A percentile compares a stretch with the other conserved stretches of the same genome.
These are phyloP conservation scores for Entelurus aequoreus DNA, from an alignment of 2,113 vertebrate genomes.

Conservation along the genomic window DNA sequence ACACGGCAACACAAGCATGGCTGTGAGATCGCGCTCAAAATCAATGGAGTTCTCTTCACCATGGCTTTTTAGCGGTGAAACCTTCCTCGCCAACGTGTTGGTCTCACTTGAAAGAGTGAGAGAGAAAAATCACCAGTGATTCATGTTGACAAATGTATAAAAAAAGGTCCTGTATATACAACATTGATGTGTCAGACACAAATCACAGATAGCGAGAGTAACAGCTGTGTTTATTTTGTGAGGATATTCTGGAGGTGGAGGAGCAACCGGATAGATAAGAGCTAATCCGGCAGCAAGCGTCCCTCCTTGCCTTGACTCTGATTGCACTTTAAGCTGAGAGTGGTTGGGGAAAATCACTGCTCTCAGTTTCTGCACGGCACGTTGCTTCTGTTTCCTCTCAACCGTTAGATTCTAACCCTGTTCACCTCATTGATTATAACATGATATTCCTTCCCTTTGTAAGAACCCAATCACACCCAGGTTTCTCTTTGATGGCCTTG, in stretches of 20 bases:
- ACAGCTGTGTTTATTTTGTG: constrained; percentile 67
- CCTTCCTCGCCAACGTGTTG: constrained; percentile 31
- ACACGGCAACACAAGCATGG: constrained; percentile 43
- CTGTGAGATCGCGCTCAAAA: constrained; percentile 44
- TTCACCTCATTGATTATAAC: constrained; percentile 33
- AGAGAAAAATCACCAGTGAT: constrained; percentile 25
- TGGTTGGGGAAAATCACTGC: constrained; percentile 7
- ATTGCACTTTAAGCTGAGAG: constrained; percentile 18
- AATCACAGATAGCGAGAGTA: constrained; percentile 47
- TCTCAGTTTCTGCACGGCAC: constrained; percentile 17
- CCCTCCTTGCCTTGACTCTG: constrained; percentile 12
- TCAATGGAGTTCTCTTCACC: constrained; percentile 40
- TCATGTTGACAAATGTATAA: constrained; percentile 38
- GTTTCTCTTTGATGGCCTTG: constrained; percentile 13
- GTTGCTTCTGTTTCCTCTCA: constrained; percentile 17
- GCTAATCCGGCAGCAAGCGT: constrained; percentile 21
- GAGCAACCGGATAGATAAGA: constrained; percentile 30
- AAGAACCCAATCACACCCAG: neutral
- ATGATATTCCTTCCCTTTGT: constrained; percentile 5
- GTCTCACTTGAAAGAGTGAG: constrained; percentile 15
- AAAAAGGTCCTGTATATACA: constrained; percentile 52
- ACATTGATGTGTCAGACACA: constrained; percentile 49
- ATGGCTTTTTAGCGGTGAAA: constrained; percentile 58
- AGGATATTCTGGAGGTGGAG: constrained; percentile 34
- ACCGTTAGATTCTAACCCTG: constrained; percentile 38